Evolutionary conservation across 2,797 vertebrate genomes (phyloP).

Genomic region (Ceryle rudis): DNA sequence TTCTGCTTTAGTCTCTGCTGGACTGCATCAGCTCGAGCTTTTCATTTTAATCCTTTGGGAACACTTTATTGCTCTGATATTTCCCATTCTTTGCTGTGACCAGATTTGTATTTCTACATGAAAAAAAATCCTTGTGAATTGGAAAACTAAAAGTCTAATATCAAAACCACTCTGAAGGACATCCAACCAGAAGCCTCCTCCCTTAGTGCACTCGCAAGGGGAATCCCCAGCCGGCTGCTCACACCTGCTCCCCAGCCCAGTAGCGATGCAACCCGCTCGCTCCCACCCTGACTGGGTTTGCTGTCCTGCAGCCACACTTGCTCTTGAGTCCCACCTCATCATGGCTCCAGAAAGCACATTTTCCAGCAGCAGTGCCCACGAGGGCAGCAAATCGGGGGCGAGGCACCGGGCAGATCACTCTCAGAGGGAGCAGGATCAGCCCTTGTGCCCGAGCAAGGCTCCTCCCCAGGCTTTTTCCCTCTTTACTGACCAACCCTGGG

Average conservation of each 20-base stretch:
- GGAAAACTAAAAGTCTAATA: not conserved
- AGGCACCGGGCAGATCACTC: not conserved
- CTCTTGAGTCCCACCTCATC: not conserved
- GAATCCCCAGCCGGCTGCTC: not conserved
- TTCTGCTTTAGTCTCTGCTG: not conserved
- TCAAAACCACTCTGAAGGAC: not conserved
- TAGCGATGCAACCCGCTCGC: fast-evolving
- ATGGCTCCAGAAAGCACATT: fast-evolving
- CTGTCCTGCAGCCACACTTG: fast-evolving
- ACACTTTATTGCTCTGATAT: not conserved
- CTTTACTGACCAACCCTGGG: fast-evolving
- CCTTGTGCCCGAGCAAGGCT: fast-evolving
- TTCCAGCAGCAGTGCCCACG: fast-evolving
- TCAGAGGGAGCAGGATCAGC: not conserved
- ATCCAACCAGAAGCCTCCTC: not conserved
- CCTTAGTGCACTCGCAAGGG: fast-evolving
- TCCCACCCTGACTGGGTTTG: fast-evolving
- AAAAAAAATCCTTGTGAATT: not conserved
- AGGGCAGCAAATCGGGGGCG: not conserved
- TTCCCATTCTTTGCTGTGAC: not conserved
- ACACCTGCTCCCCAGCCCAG: not conserved
- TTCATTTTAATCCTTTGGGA: not conserved
- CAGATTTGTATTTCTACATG: not conserved
- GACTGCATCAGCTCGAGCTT: not conserved
- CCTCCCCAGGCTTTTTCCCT: not conserved